Evolutionary conservation across 2,888 invertebrate genomes (phyloP), one percentile per base, ranked within the genome.

Genomic region (Apotomis betuletana): DNA sequence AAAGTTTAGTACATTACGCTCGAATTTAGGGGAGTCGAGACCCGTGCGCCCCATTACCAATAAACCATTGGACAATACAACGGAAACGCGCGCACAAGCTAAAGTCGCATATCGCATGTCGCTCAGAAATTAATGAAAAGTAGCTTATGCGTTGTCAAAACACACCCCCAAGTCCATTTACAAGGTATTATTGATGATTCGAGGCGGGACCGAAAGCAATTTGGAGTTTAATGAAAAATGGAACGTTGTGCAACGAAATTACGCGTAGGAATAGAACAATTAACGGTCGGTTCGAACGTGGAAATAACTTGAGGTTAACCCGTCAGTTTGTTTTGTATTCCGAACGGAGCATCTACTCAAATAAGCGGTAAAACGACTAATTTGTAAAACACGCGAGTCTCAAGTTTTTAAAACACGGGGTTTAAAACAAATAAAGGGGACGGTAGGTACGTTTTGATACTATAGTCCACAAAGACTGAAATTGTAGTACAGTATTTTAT

Each of bases 101-200:
- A 83, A 83, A 82, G 79, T 80, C 80, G 80, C 81, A 79, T 82
- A 85, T 87, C 81, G 87, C 87, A 87, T 87, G 88, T 81, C 80
- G 78, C 79, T 76, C 76, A 78, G 79, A 83, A 86, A 87, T 87
- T 87, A 87, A 88, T 85, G 82, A 82, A 79, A 76, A 83, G 80
- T 82, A 81, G 82, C 83, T 83, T 83, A 83, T 82, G 83, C 83
- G 76, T 78, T 81, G 79, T 85, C 80, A 77, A 81, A 84, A 86
- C 87, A 88, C 87, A 83, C 87, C 87, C 83, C 74, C 73, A 69
- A 79, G 79, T 80, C 85, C 84, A 87, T 87, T 88, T 85, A 86
- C 83, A 82, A 83, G 82, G 82, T 85, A 83, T 87, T 87, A 88
- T 88, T 87, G 86, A 88, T 88, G 87, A 83, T 84, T 82, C 79